A percentile compares a stretch with the other conserved stretches of the same genome.
These are phyloP conservation scores for Orestias chungarensis DNA, from an alignment of 2,797 vertebrate species.

Conservation along the genomic window DNA sequence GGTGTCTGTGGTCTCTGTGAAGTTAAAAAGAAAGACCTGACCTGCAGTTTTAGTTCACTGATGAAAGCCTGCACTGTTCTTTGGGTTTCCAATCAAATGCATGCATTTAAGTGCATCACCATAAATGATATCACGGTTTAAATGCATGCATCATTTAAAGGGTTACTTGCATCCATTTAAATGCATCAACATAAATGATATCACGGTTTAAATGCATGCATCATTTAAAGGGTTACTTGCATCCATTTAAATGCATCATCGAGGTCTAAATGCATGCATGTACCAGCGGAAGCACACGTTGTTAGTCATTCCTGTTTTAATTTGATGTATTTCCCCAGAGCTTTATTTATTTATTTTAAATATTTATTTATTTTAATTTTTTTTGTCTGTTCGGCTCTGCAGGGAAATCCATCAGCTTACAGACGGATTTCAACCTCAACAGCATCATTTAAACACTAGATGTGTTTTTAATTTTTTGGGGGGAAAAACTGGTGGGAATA, in stretches of 20 bases:
- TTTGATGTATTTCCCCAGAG: background rate
- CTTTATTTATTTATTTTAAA: too few relatives aligned
- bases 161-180: too few relatives aligned
- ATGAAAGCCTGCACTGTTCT: background rate
- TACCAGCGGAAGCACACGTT: background rate
- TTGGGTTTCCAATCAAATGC: background rate
- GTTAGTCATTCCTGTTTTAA: background rate
- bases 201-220: background rate
- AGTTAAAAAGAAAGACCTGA: background rate
- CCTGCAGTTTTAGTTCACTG: background rate
- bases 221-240: too few relatives aligned
- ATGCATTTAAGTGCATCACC: too few relatives aligned
- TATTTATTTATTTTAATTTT: too few relatives aligned
- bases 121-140: background rate
- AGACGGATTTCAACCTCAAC: background rate
- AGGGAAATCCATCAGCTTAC: background rate
- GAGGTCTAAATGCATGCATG: background rate
- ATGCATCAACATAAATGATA: too few relatives aligned
- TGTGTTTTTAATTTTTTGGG: background rate
- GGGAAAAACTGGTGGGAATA: background rate
- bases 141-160: background rate
- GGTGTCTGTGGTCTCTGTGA: slow-evolving; percentile 14
- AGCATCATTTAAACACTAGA: background rate
- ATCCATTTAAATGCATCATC: too few relatives aligned
- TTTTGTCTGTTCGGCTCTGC: background rate